phyloP scores from a whole-genome alignment of 1,140 invertebrate species.

The Drosophila ficusphila region DNA sequence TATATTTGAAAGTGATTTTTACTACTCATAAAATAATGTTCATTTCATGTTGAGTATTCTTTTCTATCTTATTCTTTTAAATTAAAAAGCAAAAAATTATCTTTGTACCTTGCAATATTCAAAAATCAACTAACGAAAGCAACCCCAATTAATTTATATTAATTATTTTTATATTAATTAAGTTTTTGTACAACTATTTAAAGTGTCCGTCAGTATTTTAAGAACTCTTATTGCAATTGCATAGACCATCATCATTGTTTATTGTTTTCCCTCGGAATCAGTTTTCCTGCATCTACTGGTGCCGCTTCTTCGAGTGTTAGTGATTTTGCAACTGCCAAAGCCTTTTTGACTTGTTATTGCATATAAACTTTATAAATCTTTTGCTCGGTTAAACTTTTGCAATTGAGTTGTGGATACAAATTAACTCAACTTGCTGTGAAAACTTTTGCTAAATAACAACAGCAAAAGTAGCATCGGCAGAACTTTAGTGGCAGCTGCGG shows the following conservation, averaged over 20 bases:
- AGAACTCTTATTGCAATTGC: slow-evolving; percentile 55
- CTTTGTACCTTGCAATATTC: no score
- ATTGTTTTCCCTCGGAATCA: slow-evolving; percentile 56
- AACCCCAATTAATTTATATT: no score
- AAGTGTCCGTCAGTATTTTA: slow-evolving; percentile 10
- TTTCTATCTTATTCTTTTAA: no score
- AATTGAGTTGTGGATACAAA: slow-evolving; percentile 82
- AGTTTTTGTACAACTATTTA: not conserved
- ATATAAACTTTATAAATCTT: slow-evolving; percentile 82
- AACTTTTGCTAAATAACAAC: slow-evolving; percentile 68
- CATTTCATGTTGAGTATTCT: no score
- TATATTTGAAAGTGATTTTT: not conserved
- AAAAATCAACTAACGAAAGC: no score
- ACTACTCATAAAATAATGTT: not conserved
- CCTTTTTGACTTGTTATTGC: slow-evolving; percentile 70
- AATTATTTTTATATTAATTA: not conserved
- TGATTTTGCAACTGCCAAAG: slow-evolving; percentile 12
- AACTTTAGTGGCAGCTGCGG: slow-evolving; percentile 52
- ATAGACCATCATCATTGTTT: slow-evolving; percentile 40
- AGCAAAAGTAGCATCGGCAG: slow-evolving; percentile 41
- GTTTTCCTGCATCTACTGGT: slow-evolving; percentile 23
- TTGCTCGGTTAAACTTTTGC: slow-evolving; percentile 80
- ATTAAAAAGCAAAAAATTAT: no score
- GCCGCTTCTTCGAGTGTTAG: slow-evolving; percentile 11
- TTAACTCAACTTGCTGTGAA: slow-evolving; percentile 76